Evolutionary conservation across 1,140 invertebrate genomes (phyloP), one percentile per base, ranked within the genome.

Genomic region (Epicauta chinensis): DNA sequence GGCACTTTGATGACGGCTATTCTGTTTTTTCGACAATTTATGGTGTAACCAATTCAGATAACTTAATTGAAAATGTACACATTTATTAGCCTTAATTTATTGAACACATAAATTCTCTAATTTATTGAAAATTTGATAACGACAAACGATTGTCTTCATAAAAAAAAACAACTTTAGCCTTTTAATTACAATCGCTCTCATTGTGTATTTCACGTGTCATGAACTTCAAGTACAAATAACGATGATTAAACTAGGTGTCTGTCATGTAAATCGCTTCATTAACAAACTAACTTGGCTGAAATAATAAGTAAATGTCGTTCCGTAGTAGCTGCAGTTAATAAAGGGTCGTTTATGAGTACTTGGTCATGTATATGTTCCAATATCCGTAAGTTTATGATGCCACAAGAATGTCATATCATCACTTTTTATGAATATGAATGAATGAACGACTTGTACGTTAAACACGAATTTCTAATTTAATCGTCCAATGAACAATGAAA

Each of bases 181-280:
- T 23, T 23, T 23, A 23, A 23, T 23, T 7, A 23, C 1, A 23
- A 23, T 23, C 4, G 7, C 7, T 23, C 7, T 7, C 23, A 23
- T n/a, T n/a, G 23, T 5, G 7, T 7, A 23, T 23, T 23, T 23
- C 23, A 7, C 23, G 2, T 23, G 7, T 23, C 23, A 23, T 23
- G 23, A 23, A 23, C 4, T 23, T 23, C 29, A 16, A 36, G 34
- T 47, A 36, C 32, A 47, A 47, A 47, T 47, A 36, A 40, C 29
- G 16, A 40, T 31, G 38, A 40, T 50, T 50, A 50, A 50, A 37
- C 47, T 34, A 56, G 42, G 46, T 47, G 42, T 41, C 30, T 16
- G 45, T 34, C 48, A 58, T 61, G 59, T 59, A 61, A 59, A 61
- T 61, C 59, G 53, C 56, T 61, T 61, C 56, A 59, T 61, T 61